These are phyloP conservation scores for Xanthorhoe spadicearia DNA, from an alignment of 2,888 invertebrate genomes.

Conservation along the genomic window DNA sequence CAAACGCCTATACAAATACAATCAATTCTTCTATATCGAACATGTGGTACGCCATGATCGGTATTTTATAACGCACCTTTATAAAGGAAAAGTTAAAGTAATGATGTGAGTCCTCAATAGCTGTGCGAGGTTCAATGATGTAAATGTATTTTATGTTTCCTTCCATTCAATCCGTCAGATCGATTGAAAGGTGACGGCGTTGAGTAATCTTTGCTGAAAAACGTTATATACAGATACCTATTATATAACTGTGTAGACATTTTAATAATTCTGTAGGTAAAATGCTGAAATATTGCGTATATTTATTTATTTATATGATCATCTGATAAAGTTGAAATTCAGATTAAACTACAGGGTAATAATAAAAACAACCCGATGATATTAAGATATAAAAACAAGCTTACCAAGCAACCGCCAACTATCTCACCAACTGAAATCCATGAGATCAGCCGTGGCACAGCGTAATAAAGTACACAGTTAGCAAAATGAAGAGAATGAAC, in stretches of 20 bases:
- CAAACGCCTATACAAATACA: neutral
- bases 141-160: conserved; percentile 7
- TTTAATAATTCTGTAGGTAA: neutral
- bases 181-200: conserved; percentile 16
- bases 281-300: neutral
- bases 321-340: too few species aligned
- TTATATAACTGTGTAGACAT: neutral
- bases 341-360: too few species aligned
- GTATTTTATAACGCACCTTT: neutral
- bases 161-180: conserved; percentile 20
- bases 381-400: conserved; percentile 19
- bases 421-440: conserved; percentile 66
- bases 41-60: neutral
- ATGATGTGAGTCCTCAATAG: conserved; percentile 11
- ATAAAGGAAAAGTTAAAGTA: conserved; percentile 16
- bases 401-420: conserved; percentile 50
- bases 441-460: conserved; percentile 72
- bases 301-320: neutral
- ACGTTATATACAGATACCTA: neutral
- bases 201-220: conserved; percentile 3
- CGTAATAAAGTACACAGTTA: conserved; percentile 80
- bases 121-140: conserved; percentile 18
- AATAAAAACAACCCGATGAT: neutral
- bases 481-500: conserved; percentile 77
- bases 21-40: neutral